Conservation (phyloP, 2,888 invertebrate species). For the Lasius fuliginosus region DNA sequence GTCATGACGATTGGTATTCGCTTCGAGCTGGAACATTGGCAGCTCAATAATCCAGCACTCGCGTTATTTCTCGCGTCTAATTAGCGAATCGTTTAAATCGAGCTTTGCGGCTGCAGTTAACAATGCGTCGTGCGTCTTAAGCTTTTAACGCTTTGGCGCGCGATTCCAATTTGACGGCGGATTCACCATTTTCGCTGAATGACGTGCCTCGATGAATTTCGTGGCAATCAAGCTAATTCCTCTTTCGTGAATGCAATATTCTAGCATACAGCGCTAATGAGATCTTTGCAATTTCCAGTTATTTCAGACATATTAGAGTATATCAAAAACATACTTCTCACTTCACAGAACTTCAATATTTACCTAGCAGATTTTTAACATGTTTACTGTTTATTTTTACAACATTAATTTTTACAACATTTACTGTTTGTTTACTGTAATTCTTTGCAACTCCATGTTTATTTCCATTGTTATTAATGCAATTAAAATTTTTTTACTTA, state of each 20-base stretch:
- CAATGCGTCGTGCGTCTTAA: slow-evolving; percentile 50
- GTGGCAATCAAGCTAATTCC: slow-evolving; percentile 51
- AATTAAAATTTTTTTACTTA: not conserved
- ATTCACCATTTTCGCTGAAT: slow-evolving; percentile 30
- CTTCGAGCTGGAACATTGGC: slow-evolving; percentile 5
- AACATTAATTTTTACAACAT: not conserved
- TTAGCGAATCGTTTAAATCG: slow-evolving; percentile 61
- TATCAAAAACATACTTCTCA: not conserved
- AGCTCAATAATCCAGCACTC: slow-evolving; percentile 50
- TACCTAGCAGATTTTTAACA: not conserved
- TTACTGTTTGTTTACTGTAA: not conserved
- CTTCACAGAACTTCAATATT: not conserved
- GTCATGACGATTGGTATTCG: not conserved
- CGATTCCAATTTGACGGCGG: slow-evolving; percentile 39
- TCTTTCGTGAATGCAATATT: slow-evolving; percentile 41
- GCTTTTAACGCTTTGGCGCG: slow-evolving; percentile 61
- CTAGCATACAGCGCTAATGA: slow-evolving; percentile 35
- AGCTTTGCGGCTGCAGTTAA: slow-evolving; percentile 49
- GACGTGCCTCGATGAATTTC: slow-evolving; percentile 49
- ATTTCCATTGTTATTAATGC: not conserved
- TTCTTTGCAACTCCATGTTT: not conserved
- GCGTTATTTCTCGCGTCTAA: slow-evolving; percentile 57
- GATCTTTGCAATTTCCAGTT: slow-evolving; percentile 10
- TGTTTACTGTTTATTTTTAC: not conserved
- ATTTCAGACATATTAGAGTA: not conserved